Evolutionary conservation across 2,797 vertebrate genomes (phyloP).

Genomic region (Acanthopagrus latus): DNA sequence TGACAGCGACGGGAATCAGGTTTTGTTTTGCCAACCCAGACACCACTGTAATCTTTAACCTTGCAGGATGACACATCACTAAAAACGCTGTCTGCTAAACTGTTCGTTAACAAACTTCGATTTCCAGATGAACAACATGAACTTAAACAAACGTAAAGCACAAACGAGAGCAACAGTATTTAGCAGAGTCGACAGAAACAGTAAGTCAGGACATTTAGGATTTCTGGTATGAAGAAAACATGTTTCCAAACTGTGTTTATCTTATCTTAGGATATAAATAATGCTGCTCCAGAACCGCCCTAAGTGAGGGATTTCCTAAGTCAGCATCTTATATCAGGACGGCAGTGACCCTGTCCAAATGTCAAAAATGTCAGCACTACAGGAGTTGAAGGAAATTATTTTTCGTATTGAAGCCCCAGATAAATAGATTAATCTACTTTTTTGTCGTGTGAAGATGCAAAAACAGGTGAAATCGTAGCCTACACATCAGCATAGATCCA

Average conservation of each 20-base stretch:
- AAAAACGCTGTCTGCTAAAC: neutral
- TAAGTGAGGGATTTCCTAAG: too few relatives aligned
- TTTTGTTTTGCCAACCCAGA: slow-evolving; percentile 45
- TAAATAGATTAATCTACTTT: neutral
- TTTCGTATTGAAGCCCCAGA: neutral
- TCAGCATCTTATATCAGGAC: too few relatives aligned
- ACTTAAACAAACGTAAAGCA: slow-evolving; percentile 4
- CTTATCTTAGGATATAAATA: too few relatives aligned
- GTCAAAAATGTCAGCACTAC: too few relatives aligned
- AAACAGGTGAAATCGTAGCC: neutral
- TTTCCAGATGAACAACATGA: slow-evolving; percentile 11
- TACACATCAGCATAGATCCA: neutral
- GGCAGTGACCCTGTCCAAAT: too few relatives aligned
- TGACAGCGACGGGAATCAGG: neutral
- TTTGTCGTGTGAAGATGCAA: neutral
- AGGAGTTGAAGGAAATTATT: too few relatives aligned
- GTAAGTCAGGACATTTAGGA: neutral
- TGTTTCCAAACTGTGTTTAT: too few relatives aligned
- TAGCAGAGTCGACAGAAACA: neutral
- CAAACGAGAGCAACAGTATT: neutral
- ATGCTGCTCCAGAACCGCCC: too few relatives aligned
- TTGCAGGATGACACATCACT: slow-evolving; percentile 16
- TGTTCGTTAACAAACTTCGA: neutral
- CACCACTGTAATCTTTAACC: slow-evolving; percentile 49
- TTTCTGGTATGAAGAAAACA: too few relatives aligned